Evolutionary conservation across 1,140 invertebrate genomes (phyloP).

Genomic region (Halesus radiatus): DNA sequence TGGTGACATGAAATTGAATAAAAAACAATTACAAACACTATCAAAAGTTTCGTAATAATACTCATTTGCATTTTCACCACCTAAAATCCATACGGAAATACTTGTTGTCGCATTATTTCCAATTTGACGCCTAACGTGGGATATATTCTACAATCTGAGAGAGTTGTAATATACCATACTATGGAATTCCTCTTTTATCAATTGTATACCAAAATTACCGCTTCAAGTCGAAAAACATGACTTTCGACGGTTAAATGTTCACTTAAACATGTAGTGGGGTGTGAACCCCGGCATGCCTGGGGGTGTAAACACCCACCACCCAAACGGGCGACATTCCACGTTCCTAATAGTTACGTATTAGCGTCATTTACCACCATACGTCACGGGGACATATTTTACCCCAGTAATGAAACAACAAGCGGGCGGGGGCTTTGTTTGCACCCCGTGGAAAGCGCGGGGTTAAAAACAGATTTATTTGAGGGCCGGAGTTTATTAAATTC

Average conservation of each 20-base stretch:
- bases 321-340: neutral
- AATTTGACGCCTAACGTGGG: too few relatives aligned
- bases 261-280: conserved; percentile 3
- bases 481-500: conserved; percentile 46
- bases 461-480: conserved; percentile 51
- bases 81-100: too few relatives aligned
- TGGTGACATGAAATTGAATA: too few relatives aligned
- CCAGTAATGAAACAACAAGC: conserved; percentile 50
- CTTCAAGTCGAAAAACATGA: neutral
- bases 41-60: too few relatives aligned
- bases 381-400: conserved; percentile 47
- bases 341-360: conserved; percentile 54
- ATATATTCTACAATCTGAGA: too few relatives aligned
- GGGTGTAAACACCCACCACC: neutral
- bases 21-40: too few relatives aligned
- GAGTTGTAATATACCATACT: too few relatives aligned
- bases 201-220: neutral
- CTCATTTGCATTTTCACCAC: too few relatives aligned
- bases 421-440: conserved; percentile 41
- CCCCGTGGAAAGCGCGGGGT: conserved; percentile 37
- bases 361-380: conserved; percentile 46
- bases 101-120: too few relatives aligned
- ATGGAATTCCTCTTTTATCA: too few relatives aligned
- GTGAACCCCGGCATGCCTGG: neutral
- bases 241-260: neutral